phyloP scores from a whole-genome alignment of 2,888 invertebrate genomes.

The Cantharis rustica region DNA sequence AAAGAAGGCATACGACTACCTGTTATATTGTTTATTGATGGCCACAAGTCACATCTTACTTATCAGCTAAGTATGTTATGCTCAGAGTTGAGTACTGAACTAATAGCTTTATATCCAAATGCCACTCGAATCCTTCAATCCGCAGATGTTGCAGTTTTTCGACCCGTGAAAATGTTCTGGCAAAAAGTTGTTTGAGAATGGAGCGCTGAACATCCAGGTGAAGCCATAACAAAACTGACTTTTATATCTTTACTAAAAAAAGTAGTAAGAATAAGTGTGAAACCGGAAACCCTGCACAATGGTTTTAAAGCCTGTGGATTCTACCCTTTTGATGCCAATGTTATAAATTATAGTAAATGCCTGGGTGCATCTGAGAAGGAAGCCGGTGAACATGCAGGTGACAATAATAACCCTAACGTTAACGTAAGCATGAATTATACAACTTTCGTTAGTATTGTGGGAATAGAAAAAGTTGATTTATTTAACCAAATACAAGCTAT shows the following conservation, averaged over 20 bases:
- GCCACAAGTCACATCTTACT: background rate
- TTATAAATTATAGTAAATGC: conserved; percentile 19
- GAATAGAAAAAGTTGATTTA: too few species aligned
- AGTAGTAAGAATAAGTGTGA: background rate
- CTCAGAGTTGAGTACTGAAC: background rate
- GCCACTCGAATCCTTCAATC: conserved; percentile 42
- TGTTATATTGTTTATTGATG: background rate
- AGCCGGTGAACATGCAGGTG: too few species aligned
- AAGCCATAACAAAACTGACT: conserved; percentile 5
- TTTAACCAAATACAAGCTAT: too few species aligned
- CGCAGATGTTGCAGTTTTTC: conserved; percentile 43
- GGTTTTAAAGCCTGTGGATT: conserved; percentile 35
- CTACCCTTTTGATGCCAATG: conserved; percentile 31
- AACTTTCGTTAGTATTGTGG: too few species aligned
- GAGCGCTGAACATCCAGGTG: background rate
- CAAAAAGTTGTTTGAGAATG: conserved; percentile 9
- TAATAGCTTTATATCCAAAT: conserved; percentile 28
- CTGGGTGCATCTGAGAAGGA: background rate
- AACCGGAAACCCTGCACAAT: conserved; percentile 32
- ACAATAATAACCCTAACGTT: too few species aligned
- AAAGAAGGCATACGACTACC: background rate
- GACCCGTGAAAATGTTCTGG: conserved; percentile 36
- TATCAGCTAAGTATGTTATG: background rate
- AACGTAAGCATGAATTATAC: too few species aligned
- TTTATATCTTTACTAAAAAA: background rate